Percentiles rank a stretch among this genome's conserved stretches.
Evolutionary conservation across 64 coral and sea anemone genomes (phyloP).

Genomic region (Actinia tenebrosa): DNA sequence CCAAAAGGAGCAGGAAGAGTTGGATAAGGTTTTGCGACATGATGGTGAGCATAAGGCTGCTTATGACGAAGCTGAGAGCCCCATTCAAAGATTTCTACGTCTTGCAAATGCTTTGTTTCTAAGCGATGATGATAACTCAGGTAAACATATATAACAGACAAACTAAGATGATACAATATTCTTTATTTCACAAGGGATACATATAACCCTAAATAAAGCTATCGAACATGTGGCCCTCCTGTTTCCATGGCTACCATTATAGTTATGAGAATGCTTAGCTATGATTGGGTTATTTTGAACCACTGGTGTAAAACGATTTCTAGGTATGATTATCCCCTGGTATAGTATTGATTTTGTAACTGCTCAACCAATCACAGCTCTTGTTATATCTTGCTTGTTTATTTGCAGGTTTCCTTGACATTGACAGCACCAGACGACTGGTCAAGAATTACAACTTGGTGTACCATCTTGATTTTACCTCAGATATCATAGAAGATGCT

Average conservation of each 20-base stretch:
- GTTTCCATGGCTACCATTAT: not conserved
- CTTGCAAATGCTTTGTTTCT: constrained; percentile 72
- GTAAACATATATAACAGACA: not conserved
- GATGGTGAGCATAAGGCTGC: constrained; percentile 44
- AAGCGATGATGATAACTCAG: constrained; percentile 49
- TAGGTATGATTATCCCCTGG: no score
- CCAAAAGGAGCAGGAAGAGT: constrained; percentile 69
- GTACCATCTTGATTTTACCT: constrained; percentile 48
- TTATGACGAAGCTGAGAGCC: constrained; percentile 45
- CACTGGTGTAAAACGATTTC: no score
- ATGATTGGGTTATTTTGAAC: no score
- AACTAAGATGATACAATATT: not conserved
- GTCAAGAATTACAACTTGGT: constrained; percentile 91
- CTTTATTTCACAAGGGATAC: not conserved
- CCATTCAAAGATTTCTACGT: constrained; percentile 56
- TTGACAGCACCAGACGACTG: constrained; percentile 45
- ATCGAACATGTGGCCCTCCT: not conserved
- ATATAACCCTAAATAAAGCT: no score
- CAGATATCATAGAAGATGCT: constrained; percentile 60
- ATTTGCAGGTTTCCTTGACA: constrained; percentile 54
- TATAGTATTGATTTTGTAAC: no score
- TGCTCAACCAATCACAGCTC: no score
- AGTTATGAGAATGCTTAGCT: not conserved
- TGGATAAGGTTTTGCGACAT: constrained; percentile 35
- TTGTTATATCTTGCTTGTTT: no score